Percentiles rank a stretch among this genome's conserved stretches.
Evolutionary conservation across 2,113 vertebrate genomes (phyloP).

Genomic region (Carettochelys insculpta): DNA sequence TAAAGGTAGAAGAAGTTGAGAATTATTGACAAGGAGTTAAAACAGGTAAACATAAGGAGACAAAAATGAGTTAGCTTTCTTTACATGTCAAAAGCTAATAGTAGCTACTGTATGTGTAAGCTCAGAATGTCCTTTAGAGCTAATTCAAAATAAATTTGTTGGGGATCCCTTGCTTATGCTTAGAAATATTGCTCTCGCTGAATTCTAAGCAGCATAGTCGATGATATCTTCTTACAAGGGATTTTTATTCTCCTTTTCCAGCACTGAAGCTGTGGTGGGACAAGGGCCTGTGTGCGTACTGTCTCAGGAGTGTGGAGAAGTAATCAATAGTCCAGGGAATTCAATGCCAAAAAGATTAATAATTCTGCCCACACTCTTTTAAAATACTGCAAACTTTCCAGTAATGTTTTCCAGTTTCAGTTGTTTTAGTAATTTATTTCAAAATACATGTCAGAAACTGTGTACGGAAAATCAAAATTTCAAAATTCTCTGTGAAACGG

Average conservation of each 20-base stretch:
- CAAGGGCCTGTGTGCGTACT: not conserved
- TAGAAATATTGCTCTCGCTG: not conserved
- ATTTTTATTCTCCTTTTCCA: not conserved
- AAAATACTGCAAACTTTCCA: too few species aligned
- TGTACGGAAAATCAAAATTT: not conserved
- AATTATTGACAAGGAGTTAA: not conserved
- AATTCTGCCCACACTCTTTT: too few species aligned
- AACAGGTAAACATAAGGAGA: not conserved
- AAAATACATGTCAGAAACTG: too few species aligned
- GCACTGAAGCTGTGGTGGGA: not conserved
- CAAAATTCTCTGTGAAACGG: not conserved
- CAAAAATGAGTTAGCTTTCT: not conserved
- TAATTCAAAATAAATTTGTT: not conserved
- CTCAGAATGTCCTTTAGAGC: not conserved
- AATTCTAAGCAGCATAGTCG: not conserved
- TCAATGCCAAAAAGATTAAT: too few species aligned
- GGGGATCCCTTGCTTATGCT: not conserved
- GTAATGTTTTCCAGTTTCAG: too few species aligned
- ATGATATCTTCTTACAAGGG: not conserved
- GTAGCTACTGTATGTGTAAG: not conserved
- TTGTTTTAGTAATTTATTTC: too few species aligned
- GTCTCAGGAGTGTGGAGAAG: not conserved
- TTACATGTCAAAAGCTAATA: not conserved
- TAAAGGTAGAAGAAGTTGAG: not conserved
- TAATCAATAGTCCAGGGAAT: not conserved